Evolutionary conservation across 2,888 invertebrate species (phyloP), one percentile per base, ranked within the genome.

Genomic region (Chelonus formosanus): DNA sequence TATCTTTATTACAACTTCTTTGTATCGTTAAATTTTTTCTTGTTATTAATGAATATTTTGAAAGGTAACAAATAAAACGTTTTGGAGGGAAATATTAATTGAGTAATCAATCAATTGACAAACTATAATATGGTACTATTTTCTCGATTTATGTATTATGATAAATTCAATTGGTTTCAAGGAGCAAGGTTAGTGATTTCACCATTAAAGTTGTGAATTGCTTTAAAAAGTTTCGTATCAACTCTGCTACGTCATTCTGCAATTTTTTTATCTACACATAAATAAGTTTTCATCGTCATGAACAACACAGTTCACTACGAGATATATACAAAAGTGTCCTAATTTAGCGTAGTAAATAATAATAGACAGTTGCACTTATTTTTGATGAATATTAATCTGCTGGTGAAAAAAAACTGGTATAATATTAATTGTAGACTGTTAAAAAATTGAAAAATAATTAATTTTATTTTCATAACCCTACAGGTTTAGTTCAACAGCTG

Each of bases 111-210:
- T 20, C 20, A 20, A 20, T 20, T 20, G 20, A 20, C 20, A 20
- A 20, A 20, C 20, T 20, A 6, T 40, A 40, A 40, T 6, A 6
- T 40, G 40, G 6, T 40, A 6, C 40, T 6, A 40, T 40, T 40
- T 40, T 31, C 6, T 52, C 52, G 31, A 48, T 20, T 48, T 10
- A 5, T 10, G 31, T n/a, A 48, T 48, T 48, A 5, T 48, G 4
- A 20, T 40, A 40, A 40, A 40, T 40, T 40, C 40, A 40, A 40
- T 40, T 40, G 4, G 6, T 61, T 61, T 61, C 3, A 52, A 53
- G 34, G 6, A 52, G n/a, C 61, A 61, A 71, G 72, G 72, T 72
- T 73, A 71, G 70, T 70, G 32, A 20, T 48, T 57, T 67, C 68
- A 68, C 68, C 66, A 69, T 71, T 72, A 4, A 40, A 40, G 65